A percentile compares a stretch with the other conserved stretches of the same genome.
Conservation (phyloP, 2,113 vertebrate species). For the Nyctibius bracteatus region DNA sequence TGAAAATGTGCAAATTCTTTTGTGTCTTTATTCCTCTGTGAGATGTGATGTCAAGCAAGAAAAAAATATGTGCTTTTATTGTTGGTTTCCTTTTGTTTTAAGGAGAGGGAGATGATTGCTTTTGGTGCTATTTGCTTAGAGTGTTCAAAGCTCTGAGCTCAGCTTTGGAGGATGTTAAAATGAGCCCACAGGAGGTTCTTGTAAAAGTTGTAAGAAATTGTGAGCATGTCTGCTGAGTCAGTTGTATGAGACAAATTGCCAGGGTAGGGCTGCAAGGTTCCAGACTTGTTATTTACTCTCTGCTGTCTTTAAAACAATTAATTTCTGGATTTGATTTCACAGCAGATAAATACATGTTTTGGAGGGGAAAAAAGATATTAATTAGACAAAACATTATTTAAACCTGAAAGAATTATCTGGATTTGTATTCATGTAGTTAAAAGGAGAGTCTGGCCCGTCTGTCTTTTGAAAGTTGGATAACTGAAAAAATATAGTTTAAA, state of each 20-base stretch:
- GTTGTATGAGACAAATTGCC: constrained; percentile 45
- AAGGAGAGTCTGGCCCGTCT: background rate
- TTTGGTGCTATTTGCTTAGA: background rate
- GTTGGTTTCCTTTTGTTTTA: background rate
- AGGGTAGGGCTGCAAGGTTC: constrained; percentile 8
- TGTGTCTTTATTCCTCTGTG: background rate
- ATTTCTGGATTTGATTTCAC: constrained; percentile 16
- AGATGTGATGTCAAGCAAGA: background rate
- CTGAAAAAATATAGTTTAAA: background rate
- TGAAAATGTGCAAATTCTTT: background rate
- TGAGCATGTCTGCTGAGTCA: constrained; percentile 50
- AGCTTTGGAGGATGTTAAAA: constrained; percentile 23
- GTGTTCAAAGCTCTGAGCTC: background rate
- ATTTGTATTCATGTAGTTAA: background rate
- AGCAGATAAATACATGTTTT: constrained; percentile 4
- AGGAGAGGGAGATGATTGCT: background rate
- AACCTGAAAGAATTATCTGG: background rate
- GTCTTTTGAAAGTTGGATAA: background rate
- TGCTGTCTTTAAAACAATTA: constrained; percentile 4
- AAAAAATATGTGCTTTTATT: background rate
- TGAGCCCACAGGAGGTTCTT: constrained; percentile 54
- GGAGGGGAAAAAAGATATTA: background rate
- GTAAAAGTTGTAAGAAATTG: constrained; percentile 55
- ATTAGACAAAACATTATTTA: constrained; percentile 1
- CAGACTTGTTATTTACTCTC: constrained; percentile 33